Percentiles rank a stretch among this genome's conserved stretches.
phyloP scores from a whole-genome alignment of 1,140 invertebrate genomes.

The Drosophila quadrilineata region DNA sequence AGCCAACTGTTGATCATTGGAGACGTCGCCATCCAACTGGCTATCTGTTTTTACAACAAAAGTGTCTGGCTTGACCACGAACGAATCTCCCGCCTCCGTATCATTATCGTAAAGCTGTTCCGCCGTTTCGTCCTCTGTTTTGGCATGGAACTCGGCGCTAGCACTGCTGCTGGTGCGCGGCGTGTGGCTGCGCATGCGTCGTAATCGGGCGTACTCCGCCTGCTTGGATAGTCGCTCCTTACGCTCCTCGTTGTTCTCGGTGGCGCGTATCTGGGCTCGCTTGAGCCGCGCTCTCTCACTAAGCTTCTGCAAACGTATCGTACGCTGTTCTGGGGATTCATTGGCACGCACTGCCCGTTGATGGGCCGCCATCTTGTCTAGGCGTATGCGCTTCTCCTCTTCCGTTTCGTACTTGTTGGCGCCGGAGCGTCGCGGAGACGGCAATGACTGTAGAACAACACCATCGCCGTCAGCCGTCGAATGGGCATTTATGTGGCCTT shows the following conservation, averaged over 20 bases:
- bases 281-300: constrained; percentile 76
- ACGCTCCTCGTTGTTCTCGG: constrained; percentile 72
- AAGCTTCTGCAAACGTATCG: constrained; percentile 78
- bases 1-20: constrained; percentile 54
- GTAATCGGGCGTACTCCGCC: constrained; percentile 75
- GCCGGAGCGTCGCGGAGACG: constrained; percentile 54
- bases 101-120: constrained; percentile 66
- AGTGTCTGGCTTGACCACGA: no score
- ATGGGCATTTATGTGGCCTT: constrained; percentile 61
- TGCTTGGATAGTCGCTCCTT: constrained; percentile 73
- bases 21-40: constrained; percentile 54
- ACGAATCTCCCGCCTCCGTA: constrained; percentile 28
- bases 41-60: constrained; percentile 59
- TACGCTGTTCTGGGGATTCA: constrained; percentile 83
- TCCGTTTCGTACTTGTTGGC: constrained; percentile 74
- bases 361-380: constrained; percentile 81
- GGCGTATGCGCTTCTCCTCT: constrained; percentile 70
- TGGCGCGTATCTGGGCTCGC: constrained; percentile 70
- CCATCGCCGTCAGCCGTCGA: constrained; percentile 64
- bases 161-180: constrained; percentile 62
- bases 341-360: constrained; percentile 81
- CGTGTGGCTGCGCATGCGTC: constrained; percentile 72
- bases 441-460: constrained; percentile 5
- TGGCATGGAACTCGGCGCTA: constrained; percentile 60
- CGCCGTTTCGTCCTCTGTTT: constrained; percentile 59